These are phyloP conservation scores for Mastigias papua DNA, from an alignment of 30 jellyfish, hydroid and myxozoan species.

Conservation along the genomic window DNA sequence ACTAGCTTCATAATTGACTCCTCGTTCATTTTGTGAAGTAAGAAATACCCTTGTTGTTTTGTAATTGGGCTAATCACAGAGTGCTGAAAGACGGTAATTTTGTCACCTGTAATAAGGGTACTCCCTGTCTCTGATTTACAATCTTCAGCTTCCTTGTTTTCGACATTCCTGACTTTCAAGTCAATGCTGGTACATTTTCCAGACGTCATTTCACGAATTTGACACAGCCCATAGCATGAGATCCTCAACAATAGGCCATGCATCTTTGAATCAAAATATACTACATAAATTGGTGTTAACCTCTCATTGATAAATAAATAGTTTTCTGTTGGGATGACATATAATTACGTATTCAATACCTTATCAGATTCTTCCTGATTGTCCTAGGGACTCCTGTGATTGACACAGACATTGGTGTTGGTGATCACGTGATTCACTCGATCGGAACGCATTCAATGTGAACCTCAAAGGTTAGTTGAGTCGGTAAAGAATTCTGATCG, in stretches of 20 bases:
- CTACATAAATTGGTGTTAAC: background rate
- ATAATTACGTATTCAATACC: too few relatives aligned
- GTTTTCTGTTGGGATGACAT: too few relatives aligned
- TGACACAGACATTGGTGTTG: constrained; percentile 26
- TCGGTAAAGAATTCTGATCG: constrained; percentile 4
- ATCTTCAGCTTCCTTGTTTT: background rate
- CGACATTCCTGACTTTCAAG: background rate
- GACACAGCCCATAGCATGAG: background rate
- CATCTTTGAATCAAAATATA: too few relatives aligned
- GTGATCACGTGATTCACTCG: constrained; percentile 52
- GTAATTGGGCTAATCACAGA: too few relatives aligned
- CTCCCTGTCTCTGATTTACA: background rate
- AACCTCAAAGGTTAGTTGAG: constrained; percentile 35
- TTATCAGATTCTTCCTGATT: too few relatives aligned
- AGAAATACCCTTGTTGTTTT: too few relatives aligned
- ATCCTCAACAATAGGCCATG: too few relatives aligned
- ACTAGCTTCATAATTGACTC: too few relatives aligned
- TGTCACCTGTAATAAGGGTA: too few relatives aligned
- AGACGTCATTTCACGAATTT: background rate
- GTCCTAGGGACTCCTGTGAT: constrained; percentile 42
- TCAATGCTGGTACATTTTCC: background rate
- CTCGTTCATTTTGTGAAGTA: too few relatives aligned
- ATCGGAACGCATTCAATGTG: constrained; percentile 26
- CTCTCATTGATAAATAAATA: background rate
- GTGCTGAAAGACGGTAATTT: too few relatives aligned